phyloP scores from a whole-genome alignment of 2,797 vertebrate genomes.

The Falco berigora region DNA sequence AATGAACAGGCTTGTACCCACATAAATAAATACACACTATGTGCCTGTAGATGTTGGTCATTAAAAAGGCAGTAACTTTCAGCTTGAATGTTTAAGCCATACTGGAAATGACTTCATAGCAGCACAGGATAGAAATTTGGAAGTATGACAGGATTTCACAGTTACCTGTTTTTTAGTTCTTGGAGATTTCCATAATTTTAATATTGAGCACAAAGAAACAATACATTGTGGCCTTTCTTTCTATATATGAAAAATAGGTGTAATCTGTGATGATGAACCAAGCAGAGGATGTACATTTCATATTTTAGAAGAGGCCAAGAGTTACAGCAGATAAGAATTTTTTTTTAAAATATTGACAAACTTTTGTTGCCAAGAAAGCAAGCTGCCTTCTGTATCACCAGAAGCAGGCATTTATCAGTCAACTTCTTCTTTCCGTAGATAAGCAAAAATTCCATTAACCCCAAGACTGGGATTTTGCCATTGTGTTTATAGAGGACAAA shows the following conservation, averaged over 20 bases:
- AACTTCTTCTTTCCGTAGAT: background rate
- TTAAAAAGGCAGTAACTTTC: background rate
- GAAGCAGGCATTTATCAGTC: background rate
- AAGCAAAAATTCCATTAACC: background rate
- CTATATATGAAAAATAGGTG: background rate
- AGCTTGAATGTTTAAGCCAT: background rate
- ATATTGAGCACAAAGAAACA: background rate
- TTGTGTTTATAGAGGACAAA: background rate
- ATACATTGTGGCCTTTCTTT: background rate
- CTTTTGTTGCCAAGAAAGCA: background rate
- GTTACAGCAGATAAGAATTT: background rate
- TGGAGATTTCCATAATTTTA: background rate
- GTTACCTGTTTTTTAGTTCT: background rate
- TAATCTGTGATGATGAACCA: background rate
- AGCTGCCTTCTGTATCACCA: background rate
- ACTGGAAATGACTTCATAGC: background rate
- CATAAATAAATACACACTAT: background rate
- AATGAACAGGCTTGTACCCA: background rate
- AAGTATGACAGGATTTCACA: background rate
- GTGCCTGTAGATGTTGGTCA: background rate
- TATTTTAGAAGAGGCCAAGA: background rate
- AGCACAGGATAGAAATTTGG: background rate
- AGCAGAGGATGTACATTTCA: background rate
- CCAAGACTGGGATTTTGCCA: background rate
- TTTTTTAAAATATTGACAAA: background rate